Percentiles rank a stretch among this genome's conserved stretches.
Conservation (phyloP, 53 echinoderm and acorn worm species). For the Luidia sarsii region DNA sequence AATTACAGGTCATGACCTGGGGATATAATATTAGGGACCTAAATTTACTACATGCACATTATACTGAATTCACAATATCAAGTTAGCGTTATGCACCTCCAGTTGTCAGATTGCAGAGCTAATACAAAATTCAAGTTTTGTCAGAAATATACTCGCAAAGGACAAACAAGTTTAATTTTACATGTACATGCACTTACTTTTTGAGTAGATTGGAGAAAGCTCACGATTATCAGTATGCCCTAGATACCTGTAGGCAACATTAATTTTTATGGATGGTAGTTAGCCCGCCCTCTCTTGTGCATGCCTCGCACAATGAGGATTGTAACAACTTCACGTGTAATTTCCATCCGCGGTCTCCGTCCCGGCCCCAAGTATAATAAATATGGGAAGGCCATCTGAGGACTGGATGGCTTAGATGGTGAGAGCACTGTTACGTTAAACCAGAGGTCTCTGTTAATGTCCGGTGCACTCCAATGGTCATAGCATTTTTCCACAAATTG, state of each 20-base stretch:
- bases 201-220: no score
- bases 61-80: slow-evolving; percentile 10
- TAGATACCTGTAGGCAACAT: not conserved
- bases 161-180: not conserved
- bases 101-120: slow-evolving; percentile 5
- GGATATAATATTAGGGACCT: slow-evolving; percentile 20
- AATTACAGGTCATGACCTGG: slow-evolving; percentile 20
- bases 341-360: not conserved
- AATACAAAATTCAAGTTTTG: slow-evolving; percentile 6
- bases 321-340: not conserved
- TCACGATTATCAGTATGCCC: no score
- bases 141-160: not conserved
- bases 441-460: no score
- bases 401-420: no score
- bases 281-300: not conserved
- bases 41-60: not conserved
- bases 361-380: no score
- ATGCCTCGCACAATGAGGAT: not conserved
- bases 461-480: no score
- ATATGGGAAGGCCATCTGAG: no score
- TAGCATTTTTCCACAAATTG: no score
- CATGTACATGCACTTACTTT: no score
- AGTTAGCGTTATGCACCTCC: slow-evolving; percentile 18
- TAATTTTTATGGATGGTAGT: not conserved
- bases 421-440: no score